Percentiles rank a stretch among this genome's conserved stretches.
These are phyloP conservation scores for Ophion ellenae DNA, from an alignment of 2,888 invertebrate genomes.

Conservation along the genomic window DNA sequence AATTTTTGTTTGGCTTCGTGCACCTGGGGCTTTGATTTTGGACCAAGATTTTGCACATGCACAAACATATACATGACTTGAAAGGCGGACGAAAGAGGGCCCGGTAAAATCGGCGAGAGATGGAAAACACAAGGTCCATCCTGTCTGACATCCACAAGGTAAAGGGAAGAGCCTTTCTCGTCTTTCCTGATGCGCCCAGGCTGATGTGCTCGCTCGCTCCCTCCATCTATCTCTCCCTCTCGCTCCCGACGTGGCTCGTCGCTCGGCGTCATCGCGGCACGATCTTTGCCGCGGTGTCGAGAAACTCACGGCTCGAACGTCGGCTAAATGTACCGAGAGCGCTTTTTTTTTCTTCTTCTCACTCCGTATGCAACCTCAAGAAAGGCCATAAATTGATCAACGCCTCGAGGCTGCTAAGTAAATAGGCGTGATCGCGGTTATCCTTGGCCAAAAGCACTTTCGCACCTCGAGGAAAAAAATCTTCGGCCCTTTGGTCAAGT, in stretches of 20 bases:
- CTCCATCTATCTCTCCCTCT: neutral
- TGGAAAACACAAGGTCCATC: constrained; percentile 39
- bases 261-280: constrained; percentile 77
- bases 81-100: neutral
- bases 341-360: constrained; percentile 24
- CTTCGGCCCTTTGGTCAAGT: too few species aligned
- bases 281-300: constrained; percentile 72
- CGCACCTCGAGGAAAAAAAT: constrained; percentile 51
- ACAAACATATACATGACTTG: neutral
- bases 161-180: constrained; percentile 34
- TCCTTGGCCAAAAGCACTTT: constrained; percentile 67
- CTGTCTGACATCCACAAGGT: constrained; percentile 25
- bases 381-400: constrained; percentile 73
- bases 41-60: neutral
- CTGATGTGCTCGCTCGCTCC: constrained; percentile 46
- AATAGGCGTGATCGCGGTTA: constrained; percentile 68
- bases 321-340: constrained; percentile 49
- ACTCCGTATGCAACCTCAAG: constrained; percentile 42
- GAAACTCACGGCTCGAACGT: constrained; percentile 51
- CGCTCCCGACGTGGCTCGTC: constrained; percentile 39
- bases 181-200: constrained; percentile 37
- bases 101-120: constrained; percentile 44
- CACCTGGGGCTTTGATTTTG: too few species aligned
- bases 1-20: too few species aligned
- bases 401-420: constrained; percentile 49